These are phyloP conservation scores for Heliornis fulica DNA, from an alignment of 2,113 vertebrate species.

Conservation along the genomic window DNA sequence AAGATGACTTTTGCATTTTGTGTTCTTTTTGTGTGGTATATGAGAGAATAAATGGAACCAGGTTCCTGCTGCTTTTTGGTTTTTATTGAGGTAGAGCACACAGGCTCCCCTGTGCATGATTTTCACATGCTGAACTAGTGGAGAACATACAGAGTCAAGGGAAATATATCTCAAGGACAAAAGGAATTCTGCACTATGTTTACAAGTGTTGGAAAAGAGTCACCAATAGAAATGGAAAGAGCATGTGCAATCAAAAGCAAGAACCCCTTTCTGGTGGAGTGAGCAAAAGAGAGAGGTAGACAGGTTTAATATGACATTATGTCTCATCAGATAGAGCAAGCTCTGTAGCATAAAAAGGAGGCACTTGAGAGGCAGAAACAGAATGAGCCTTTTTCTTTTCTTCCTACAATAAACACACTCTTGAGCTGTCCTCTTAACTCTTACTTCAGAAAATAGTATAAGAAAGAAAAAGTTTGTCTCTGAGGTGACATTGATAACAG, in stretches of 20 bases:
- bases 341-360: background rate
- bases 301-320: background rate
- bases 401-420: background rate
- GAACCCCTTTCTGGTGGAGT: background rate
- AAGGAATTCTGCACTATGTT: background rate
- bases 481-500: background rate
- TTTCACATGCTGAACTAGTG: background rate
- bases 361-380: background rate
- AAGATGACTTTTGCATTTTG: background rate
- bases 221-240: background rate
- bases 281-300: background rate
- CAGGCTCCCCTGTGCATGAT: background rate
- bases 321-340: background rate
- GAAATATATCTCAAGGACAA: background rate
- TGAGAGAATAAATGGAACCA: background rate
- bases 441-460: background rate
- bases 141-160: background rate
- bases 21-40: background rate
- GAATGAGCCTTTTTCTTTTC: background rate
- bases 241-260: background rate
- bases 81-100: background rate
- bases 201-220: background rate
- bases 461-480: background rate
- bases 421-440: background rate
- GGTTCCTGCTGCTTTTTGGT: background rate